phyloP scores from a whole-genome alignment of 2,113 vertebrate genomes.

The Saccopteryx bilineata region DNA sequence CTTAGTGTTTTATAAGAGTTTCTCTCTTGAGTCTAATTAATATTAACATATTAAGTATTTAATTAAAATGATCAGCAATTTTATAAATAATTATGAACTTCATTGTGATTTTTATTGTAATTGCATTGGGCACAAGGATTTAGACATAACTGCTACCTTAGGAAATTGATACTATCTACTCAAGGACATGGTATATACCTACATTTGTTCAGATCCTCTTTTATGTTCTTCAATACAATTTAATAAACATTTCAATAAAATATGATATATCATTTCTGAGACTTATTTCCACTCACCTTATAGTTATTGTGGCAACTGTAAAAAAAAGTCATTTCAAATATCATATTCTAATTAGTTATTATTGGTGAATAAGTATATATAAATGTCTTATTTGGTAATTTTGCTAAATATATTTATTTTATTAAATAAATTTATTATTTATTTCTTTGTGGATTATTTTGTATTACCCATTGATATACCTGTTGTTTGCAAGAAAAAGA shows the following conservation, averaged over 20 bases:
- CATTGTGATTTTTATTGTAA: neutral
- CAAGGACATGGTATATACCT: neutral
- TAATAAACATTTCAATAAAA: neutral
- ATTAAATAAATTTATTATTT: neutral
- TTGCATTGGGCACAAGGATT: neutral
- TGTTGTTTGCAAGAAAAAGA: neutral
- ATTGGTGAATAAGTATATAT: neutral
- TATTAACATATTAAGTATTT: constrained; percentile 9
- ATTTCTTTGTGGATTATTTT: neutral
- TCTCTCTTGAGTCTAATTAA: neutral
- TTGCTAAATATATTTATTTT: neutral
- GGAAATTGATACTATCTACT: neutral
- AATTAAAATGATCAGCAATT: neutral
- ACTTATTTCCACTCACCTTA: neutral
- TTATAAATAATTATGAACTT: neutral
- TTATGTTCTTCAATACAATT: neutral
- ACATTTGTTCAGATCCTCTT: neutral
- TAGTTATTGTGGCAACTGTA: neutral
- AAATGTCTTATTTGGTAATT: neutral
- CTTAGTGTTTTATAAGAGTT: neutral
- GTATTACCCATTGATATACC: neutral
- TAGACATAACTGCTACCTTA: neutral
- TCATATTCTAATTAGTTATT: neutral
- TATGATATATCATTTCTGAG: neutral
- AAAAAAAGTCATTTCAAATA: neutral